Evolutionary conservation across 1,140 invertebrate genomes (phyloP).

Genomic region (Samia ricini): DNA sequence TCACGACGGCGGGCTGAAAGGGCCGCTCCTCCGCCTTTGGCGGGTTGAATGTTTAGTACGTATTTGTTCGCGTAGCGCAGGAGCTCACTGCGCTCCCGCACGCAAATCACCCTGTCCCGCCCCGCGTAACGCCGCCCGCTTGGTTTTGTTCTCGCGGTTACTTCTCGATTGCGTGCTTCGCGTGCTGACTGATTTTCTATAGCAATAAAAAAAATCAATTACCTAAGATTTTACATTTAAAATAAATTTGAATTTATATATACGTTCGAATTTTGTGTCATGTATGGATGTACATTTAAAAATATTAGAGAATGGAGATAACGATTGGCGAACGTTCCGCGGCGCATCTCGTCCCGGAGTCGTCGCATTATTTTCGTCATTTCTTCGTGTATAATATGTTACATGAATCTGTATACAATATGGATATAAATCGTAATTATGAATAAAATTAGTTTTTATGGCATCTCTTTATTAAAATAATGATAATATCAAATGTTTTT

Average conservation of each 20-base stretch:
- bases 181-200: slow-evolving; percentile 80
- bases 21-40: slow-evolving; percentile 12
- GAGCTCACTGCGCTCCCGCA: slow-evolving; percentile 17
- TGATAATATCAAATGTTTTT: slow-evolving; percentile 76
- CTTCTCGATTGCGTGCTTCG: slow-evolving; percentile 79
- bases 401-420: slow-evolving; percentile 78
- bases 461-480: slow-evolving; percentile 77
- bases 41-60: neutral
- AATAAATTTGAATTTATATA: slow-evolving; percentile 77
- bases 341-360: slow-evolving; percentile 51
- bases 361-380: slow-evolving; percentile 74
- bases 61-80: neutral
- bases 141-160: slow-evolving; percentile 76
- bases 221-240: slow-evolving; percentile 79
- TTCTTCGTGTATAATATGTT: slow-evolving; percentile 77
- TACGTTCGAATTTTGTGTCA: slow-evolving; percentile 77
- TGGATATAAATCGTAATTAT: slow-evolving; percentile 77
- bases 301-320: slow-evolving; percentile 73
- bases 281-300: slow-evolving; percentile 78
- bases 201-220: slow-evolving; percentile 80
- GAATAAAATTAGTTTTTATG: slow-evolving; percentile 77
- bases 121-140: slow-evolving; percentile 71
- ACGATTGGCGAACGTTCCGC: slow-evolving; percentile 68
- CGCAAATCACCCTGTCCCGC: slow-evolving; percentile 30
- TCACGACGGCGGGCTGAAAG: slow-evolving; percentile 6